Evolutionary conservation across 2,888 invertebrate genomes (phyloP), one percentile per base, ranked within the genome.

Genomic region (Mystacides longicornis): DNA sequence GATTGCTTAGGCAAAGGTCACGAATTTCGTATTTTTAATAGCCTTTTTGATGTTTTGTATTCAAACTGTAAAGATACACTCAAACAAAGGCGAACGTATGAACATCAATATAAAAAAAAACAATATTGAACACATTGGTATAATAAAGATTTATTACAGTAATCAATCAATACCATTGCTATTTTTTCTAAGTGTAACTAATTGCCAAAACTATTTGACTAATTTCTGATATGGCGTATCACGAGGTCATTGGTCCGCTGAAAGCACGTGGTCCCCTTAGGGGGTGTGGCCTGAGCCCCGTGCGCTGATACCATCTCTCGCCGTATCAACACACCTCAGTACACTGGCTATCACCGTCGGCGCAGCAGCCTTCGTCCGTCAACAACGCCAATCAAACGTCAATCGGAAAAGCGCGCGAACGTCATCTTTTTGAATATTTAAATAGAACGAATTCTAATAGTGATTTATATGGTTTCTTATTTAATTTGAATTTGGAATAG

Each of bases 161-260:
- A n/a, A n/a, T n/a, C n/a, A n/a, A n/a, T n/a, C n/a, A n/a, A n/a
- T n/a, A n/a, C n/a, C 11, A 31, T 31, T 11, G 11, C 7, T 31
- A 31, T 31, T 31, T 31, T 9, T 31, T 31, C 11, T 31, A 31
- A 31, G 31, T 31, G 11, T 31, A 31, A 31, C 7, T 9, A 31
- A 7, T 43, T 43, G 16, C 7, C 5, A 43, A 43, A n/a, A 43
- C 14, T 48, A 48, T 20, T 48, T 9, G 18, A 23, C 23, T 48
- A 3, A 11, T 48, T 18, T 21, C 43, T 43, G n/a, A 43, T 43
- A 43, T 18, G 9, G n/a, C 43, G 43, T 53, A 53, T 53, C 53
- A 53, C 7, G 37, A 53, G 53, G 53, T 53, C 53, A 53, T 53
- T 53, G 53, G 53, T 48, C 53, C 33, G 53, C 37, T 19, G n/a